Base-by-base conservation (phyloP, 2,797 vertebrate species). In the Poeciliopsis infans region DNA sequence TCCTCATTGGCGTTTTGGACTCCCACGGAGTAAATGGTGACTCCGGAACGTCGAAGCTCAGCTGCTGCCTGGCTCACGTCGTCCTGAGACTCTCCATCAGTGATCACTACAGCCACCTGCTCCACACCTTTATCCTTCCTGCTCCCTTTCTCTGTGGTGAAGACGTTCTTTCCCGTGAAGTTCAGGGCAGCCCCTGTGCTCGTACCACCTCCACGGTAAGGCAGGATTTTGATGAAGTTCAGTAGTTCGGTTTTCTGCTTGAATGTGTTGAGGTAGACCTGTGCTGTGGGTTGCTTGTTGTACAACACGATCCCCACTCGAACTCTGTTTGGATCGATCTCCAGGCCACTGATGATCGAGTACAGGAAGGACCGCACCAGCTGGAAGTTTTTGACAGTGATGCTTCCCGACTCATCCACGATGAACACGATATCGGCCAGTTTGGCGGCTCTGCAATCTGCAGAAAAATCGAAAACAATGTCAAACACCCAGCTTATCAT, bases 351-450 rank as follows among this genome's bases (percentile, higher is more conserved):
- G 47, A 97, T 77, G 0, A 96, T 84, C 0, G 92, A 94, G 80
- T 94, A 88, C 41, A 97, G 91, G 88, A 98, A 97, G 0, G 2
- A 36, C 16, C 96, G 92, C 0, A 96, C 84, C 74, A 95, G 90
- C 20, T 94, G 88, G 84, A 97, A 97, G 81, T 96, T 95, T 2
- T 18, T 0, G 0, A 64, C 46, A 23, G 88, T 81, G 0, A 91
- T 95, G 68, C 93, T 95, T 76, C 89, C 92, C 0, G 96, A 97
- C 57, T 96, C 95, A 28, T 97, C 96, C 51, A 97, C 85, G 10
- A 97, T 95, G 85, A 97, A 97, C 4, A 96, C 97, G 3, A 97
- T 87, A 86, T 97, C 97, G 0, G 96, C 95, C 10, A 96, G 12
- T 51, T 91, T 84, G 4, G 94, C 94, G 55, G 74, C 87, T 71